Evolutionary conservation across 1,140 invertebrate species (phyloP), one percentile per base, ranked within the genome.

Genomic region (Zaprionus lachaisei): DNA sequence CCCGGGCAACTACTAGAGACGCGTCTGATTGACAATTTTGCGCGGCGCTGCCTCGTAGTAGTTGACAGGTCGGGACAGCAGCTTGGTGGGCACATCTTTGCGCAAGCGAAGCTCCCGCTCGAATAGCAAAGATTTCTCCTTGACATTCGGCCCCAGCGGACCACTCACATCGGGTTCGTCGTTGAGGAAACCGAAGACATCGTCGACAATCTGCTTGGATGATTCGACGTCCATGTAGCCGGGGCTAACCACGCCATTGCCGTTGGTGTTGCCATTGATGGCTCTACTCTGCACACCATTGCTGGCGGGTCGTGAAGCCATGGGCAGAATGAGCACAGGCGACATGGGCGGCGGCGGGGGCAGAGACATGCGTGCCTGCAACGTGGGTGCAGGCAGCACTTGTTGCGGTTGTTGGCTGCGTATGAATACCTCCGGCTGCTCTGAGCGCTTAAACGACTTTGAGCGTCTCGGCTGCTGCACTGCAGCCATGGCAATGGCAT

Each of bases 381-480:
- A 54, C 3, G 83, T 87, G 3, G 83, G 83, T 4, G 78, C 78
- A 1, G 77, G 76, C 24, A 55, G 26, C 78, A 68, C 61, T 14
- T 66, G 1, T 44, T 61, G 63, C 28, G 12, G 55, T 0, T 31
- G 56, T 11, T 31, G 31, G 31, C 9, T 34, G 31, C 31, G 31
- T 34, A 34, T 9, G 3, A 34, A 2, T 58, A 95, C 77, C 96
- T 95, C 82, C 95, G 95, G 58, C 94, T 94, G 63, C 95, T 95
- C 90, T 94, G 51, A 0, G 4, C 57, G 47, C 22, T 64, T 79
- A 0, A 72, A 7, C 1, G 77, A 79, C 14, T 77, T 80, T 38
- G 74, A 51, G 44, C 77, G 78, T 17, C 56, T 61, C 5, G 73
- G 78, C 54, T 91, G 87, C 22, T 87, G 66, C 2, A 86, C 78